phyloP scores from a whole-genome alignment of 1,140 invertebrate species.

The Anoplolepis gracilipes region DNA sequence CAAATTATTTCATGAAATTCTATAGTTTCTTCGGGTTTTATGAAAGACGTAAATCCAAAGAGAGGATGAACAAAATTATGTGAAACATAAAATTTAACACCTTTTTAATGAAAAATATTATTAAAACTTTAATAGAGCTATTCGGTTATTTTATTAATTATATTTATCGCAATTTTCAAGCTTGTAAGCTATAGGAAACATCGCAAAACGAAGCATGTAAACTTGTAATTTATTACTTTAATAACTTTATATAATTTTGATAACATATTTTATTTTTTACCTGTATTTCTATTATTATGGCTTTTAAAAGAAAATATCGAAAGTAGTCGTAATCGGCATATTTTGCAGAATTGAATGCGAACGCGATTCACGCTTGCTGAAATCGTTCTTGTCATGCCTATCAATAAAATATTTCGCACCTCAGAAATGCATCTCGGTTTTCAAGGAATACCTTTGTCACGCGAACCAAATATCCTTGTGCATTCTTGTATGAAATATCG shows the following conservation, averaged over 20 bases:
- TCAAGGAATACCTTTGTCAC: conserved; percentile 21
- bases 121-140: not conserved
- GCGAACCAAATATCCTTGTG: conserved; percentile 20
- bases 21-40: not conserved
- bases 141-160: not conserved
- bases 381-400: conserved; percentile 30
- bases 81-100: not conserved
- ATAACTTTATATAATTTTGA: not conserved
- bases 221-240: not conserved
- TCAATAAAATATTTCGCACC: conserved; percentile 14
- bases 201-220: not conserved
- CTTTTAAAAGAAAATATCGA: not conserved
- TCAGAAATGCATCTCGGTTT: conserved; percentile 7
- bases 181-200: not conserved
- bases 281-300: not conserved
- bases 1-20: not conserved
- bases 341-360: conserved; percentile 9
- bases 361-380: not conserved
- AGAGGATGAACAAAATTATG: not conserved
- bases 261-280: conserved; percentile 4
- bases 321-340: not conserved
- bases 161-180: not conserved
- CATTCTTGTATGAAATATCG: conserved; percentile 31
- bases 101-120: not conserved
- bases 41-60: not conserved